Conservation (phyloP, 2,113 vertebrate species). For the Oncorhynchus clarkii region DNA sequence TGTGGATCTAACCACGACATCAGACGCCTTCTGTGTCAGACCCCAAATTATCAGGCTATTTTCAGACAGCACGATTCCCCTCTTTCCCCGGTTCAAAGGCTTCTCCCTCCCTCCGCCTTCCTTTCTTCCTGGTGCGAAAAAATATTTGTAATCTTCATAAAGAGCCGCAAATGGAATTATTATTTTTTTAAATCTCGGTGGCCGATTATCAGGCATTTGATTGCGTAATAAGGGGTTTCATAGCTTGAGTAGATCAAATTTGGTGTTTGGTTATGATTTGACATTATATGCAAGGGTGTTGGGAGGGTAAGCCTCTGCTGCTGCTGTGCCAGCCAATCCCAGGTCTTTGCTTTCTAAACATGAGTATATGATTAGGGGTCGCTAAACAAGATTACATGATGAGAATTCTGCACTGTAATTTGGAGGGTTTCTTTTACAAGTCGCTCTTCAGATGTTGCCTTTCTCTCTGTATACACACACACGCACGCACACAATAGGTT, state of each 20-base stretch:
- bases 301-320: neutral
- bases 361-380: neutral
- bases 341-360: neutral
- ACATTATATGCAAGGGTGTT: neutral
- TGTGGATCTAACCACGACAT: slow-evolving; percentile 2
- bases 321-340: neutral
- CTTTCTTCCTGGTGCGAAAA: neutral
- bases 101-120: neutral
- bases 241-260: slow-evolving; percentile 7
- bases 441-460: neutral
- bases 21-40: neutral
- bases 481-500: slow-evolving; percentile 1
- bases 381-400: neutral
- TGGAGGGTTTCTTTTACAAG: no score
- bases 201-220: slow-evolving; percentile 10
- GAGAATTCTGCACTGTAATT: neutral
- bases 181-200: neutral
- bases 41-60: slow-evolving; percentile 13
- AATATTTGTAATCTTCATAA: slow-evolving; percentile 21
- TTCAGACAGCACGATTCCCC: slow-evolving; percentile 9
- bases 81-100: neutral
- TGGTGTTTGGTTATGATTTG: neutral
- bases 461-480: neutral
- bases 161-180: slow-evolving; percentile 17
- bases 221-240: slow-evolving; percentile 10